These are phyloP conservation scores for Dorcus hopei DNA, from an alignment of 2,888 invertebrate genomes.

Conservation along the genomic window DNA sequence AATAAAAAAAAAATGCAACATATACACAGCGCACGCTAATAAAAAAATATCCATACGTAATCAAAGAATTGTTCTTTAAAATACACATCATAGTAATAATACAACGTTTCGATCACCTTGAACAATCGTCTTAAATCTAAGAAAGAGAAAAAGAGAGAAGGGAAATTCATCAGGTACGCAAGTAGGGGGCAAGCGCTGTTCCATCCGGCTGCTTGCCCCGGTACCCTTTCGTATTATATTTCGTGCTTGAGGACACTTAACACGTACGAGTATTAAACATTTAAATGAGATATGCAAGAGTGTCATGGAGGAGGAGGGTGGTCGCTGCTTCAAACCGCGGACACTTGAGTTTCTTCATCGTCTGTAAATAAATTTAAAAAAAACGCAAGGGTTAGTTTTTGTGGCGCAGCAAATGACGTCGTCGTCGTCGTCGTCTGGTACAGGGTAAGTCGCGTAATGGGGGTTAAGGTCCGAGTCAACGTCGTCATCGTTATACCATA, in stretches of 20 bases:
- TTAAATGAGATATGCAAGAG: background rate
- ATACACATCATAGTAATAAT: constrained; percentile 1
- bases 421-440: background rate
- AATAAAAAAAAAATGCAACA: background rate
- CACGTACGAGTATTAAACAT: constrained; percentile 12
- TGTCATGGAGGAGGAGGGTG: background rate
- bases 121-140: background rate
- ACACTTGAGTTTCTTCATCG: constrained; percentile 66
- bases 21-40: too few species aligned
- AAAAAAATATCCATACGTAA: background rate
- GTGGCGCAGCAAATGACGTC: background rate
- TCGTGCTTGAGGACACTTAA: background rate
- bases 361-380: constrained; percentile 48
- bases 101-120: background rate
- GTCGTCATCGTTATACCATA: constrained; percentile 34
- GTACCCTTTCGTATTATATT: constrained; percentile 15
- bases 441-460: background rate
- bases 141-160: background rate
- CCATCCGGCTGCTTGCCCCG: constrained; percentile 16
- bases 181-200: constrained; percentile 13
- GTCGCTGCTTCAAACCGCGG: constrained; percentile 52
- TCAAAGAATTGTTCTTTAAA: background rate
- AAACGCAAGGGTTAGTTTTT: background rate
- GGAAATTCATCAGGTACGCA: constrained; percentile 22
- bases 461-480: background rate